Evolutionary conservation across 37 sponge, comb jelly and placozoan genomes (phyloP), one percentile per base, ranked within the genome.

Genomic region (Amphimedon queenslandica): DNA sequence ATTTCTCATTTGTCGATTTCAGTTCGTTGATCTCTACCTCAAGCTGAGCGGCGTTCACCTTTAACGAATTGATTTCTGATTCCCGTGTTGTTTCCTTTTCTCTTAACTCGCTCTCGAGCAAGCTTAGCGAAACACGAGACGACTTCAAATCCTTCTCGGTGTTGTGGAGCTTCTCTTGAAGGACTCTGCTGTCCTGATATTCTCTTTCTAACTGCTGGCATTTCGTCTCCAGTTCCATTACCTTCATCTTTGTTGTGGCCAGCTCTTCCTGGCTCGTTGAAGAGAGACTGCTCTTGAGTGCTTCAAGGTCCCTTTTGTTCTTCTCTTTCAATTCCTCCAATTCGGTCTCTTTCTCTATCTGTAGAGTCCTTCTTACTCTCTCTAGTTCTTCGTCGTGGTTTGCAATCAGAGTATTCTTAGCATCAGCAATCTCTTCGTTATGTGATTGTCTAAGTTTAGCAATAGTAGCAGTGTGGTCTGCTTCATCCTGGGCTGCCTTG

Each of bases 361-460:
- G 28, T 13, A 65, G 66, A 2, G 40, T 28, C 13, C 11, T 35
- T 29, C 47, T 18, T 1, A 36, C 66, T 10, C 51, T 28, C 16
- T 64, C 51, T 1, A 76, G 5, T 60, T 60, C 61, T n/a, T 60
- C 28, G 5, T 13, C 21, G 28, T 25, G 61, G 5, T 13, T 25
- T 25, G 21, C 61, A n/a, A 25, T 60, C 21, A n/a, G 28, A 18
- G 53, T 18, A n/a, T n/a, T n/a, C n/a, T 47, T 13, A 47, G 13
- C 8, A 8, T 47, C 13, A n/a, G 8, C 57, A 1, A 76, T 24
- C 28, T 70, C 65, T 2, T 37, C 36, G 11, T 25, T 60, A 51
- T 70, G 81, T 64, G 80, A 42, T 35, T 64, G 73, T 8, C 58
- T 40, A 21, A 85, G 40, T n/a, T 10, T 4, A 30, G 72, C 79